Conservation (phyloP, 2,797 vertebrate genomes). For the Chrosomus eos region DNA sequence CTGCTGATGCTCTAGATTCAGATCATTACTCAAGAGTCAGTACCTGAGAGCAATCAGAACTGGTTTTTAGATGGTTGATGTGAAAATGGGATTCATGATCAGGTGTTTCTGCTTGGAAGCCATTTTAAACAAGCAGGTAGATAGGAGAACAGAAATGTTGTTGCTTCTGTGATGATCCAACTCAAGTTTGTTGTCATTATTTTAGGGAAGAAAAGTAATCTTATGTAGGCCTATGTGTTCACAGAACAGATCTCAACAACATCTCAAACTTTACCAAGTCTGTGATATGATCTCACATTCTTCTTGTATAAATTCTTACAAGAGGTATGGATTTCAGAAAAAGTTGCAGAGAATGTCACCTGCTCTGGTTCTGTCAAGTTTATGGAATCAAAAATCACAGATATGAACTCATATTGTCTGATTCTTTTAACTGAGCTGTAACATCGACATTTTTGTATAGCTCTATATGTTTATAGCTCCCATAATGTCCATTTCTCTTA, state of each 20-base stretch:
- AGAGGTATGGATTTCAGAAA: not conserved
- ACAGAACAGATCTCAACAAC: not conserved
- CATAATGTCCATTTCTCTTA: not conserved
- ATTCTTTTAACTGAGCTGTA: not conserved
- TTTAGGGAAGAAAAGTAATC: not conserved
- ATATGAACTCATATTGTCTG: not conserved
- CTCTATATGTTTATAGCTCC: not conserved
- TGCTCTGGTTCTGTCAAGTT: not conserved
- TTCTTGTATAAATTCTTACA: not conserved
- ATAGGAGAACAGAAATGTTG: not conserved
- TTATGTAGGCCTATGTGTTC: not conserved
- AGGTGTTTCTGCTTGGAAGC: not conserved
- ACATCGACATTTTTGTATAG: not conserved
- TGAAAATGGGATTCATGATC: not conserved
- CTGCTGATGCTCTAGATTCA: conserved; percentile 23
- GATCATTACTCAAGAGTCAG: conserved; percentile 26
- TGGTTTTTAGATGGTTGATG: not conserved
- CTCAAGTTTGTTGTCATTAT: not conserved
- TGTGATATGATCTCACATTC: not conserved
- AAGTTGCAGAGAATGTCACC: not conserved
- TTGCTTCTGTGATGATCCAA: not conserved
- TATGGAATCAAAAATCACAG: not conserved
- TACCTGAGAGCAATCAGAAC: conserved; percentile 13
- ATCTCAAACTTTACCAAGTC: not conserved
- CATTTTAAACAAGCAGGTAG: not conserved